Percentiles rank a stretch among this genome's conserved stretches.
phyloP scores from a whole-genome alignment of 2,888 invertebrate genomes.

The Sinopyrophorus schimmeli region DNA sequence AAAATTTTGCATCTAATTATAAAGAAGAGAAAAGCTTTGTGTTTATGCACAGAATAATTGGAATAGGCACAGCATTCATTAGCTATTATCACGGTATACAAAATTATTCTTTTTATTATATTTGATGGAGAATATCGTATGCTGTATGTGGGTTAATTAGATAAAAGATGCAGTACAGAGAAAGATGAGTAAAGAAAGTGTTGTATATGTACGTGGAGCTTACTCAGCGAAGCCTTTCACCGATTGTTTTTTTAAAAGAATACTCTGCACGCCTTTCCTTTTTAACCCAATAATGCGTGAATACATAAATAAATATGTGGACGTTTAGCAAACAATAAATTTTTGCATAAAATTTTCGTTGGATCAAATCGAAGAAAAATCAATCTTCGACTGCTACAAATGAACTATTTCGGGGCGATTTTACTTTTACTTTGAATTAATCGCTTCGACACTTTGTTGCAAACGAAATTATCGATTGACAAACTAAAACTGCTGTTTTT shows the following conservation, averaged over 20 bases:
- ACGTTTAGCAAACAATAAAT: too few species aligned
- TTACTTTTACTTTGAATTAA: too few species aligned
- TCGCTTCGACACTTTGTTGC: too few species aligned
- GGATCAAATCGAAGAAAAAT: too few species aligned
- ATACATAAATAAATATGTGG: too few species aligned
- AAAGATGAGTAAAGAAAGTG: constrained; percentile 32
- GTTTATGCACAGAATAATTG: constrained; percentile 7
- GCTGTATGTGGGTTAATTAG: constrained; percentile 22
- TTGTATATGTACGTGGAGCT: constrained; percentile 16
- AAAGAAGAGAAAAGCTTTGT: background rate
- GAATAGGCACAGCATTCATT: background rate
- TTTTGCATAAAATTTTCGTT: too few species aligned
- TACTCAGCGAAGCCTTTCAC: constrained; percentile 29
- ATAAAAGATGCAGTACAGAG: constrained; percentile 21
- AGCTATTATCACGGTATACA: background rate
- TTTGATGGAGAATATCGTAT: constrained; percentile 12
- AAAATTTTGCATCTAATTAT: background rate
- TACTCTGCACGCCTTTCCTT: constrained; percentile 22
- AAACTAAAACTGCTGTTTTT: background rate
- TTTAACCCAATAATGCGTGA: constrained; percentile 21
- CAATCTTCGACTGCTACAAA: too few species aligned
- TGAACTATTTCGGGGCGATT: too few species aligned
- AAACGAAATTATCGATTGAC: constrained; percentile 6
- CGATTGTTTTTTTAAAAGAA: constrained; percentile 24
- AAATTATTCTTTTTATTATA: constrained; percentile 1